A percentile compares a stretch with the other conserved stretches of the same genome.
phyloP scores from a whole-genome alignment of 2,797 vertebrate species.

The Melanotaenia boesemani region DNA sequence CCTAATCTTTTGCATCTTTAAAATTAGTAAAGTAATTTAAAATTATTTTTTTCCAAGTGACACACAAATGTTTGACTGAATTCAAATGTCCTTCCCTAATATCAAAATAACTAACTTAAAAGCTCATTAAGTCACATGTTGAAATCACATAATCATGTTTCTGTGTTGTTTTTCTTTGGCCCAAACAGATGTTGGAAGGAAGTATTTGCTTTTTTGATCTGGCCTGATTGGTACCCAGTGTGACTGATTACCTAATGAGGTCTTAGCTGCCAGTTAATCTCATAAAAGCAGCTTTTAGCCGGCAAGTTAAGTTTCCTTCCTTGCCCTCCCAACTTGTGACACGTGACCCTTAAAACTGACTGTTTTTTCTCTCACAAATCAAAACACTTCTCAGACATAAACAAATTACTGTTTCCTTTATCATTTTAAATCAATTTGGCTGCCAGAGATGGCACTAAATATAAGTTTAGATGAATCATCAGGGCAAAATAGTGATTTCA shows the following conservation, averaged over 20 bases:
- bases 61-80: not conserved
- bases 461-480: not conserved
- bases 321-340: not conserved
- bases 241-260: slow-evolving; percentile 51
- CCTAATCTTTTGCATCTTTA: not conserved
- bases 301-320: slow-evolving; percentile 5
- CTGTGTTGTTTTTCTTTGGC: slow-evolving; percentile 13
- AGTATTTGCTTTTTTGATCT: slow-evolving; percentile 50
- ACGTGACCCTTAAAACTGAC: not conserved
- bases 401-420: not conserved
- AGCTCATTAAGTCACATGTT: not conserved
- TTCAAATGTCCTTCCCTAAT: not conserved
- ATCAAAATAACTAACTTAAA: not conserved
- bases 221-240: slow-evolving; percentile 52
- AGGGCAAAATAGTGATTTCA: not conserved
- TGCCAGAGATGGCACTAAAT: not conserved
- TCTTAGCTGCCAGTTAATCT: slow-evolving; percentile 56
- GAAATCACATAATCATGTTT: slow-evolving; percentile 13
- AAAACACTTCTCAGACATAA: not conserved
- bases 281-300: slow-evolving; percentile 23
- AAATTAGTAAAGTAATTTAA: not conserved
- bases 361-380: not conserved
- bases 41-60: not conserved
- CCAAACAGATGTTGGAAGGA: slow-evolving; percentile 41
- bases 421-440: not conserved